These are phyloP conservation scores for Myanophis thanlyinensis DNA, from an alignment of 2,113 vertebrate species.

Conservation along the genomic window DNA sequence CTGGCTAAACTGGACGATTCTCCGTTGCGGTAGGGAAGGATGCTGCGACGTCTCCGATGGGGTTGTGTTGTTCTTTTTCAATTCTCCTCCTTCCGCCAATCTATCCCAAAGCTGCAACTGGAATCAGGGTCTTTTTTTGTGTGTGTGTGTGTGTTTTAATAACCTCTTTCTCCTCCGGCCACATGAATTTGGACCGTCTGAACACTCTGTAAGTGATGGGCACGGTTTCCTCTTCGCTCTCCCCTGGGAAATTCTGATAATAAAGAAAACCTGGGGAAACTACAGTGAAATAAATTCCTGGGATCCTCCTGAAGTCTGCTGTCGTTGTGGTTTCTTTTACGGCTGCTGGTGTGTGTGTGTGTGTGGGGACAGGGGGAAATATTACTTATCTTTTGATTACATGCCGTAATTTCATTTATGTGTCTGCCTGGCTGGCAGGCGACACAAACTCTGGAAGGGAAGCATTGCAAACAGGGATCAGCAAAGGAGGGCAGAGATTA, in stretches of 20 bases:
- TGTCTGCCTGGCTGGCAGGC: neutral
- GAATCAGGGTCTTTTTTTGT: neutral
- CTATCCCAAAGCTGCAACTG: neutral
- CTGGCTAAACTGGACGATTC: neutral
- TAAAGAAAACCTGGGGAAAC: neutral
- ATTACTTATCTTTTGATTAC: neutral
- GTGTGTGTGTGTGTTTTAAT: neutral
- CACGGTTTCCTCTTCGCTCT: rapidly evolving
- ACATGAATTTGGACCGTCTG: neutral
- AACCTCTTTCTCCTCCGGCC: rapidly evolving
- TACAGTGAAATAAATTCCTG: no score
- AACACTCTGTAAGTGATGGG: neutral
- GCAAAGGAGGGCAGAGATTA: neutral
- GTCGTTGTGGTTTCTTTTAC: neutral
- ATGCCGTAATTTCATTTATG: neutral
- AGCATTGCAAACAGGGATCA: neutral
- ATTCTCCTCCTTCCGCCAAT: neutral
- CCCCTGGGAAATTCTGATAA: rapidly evolving
- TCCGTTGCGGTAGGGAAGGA: neutral
- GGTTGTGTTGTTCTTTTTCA: conserved; percentile 39
- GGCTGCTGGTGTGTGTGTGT: neutral
- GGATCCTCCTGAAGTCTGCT: no score
- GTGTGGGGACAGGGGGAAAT: no score
- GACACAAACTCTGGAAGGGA: no score
- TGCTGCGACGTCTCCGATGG: neutral